phyloP scores from a whole-genome alignment of 2,113 vertebrate genomes.

The Chaetura pelagica region DNA sequence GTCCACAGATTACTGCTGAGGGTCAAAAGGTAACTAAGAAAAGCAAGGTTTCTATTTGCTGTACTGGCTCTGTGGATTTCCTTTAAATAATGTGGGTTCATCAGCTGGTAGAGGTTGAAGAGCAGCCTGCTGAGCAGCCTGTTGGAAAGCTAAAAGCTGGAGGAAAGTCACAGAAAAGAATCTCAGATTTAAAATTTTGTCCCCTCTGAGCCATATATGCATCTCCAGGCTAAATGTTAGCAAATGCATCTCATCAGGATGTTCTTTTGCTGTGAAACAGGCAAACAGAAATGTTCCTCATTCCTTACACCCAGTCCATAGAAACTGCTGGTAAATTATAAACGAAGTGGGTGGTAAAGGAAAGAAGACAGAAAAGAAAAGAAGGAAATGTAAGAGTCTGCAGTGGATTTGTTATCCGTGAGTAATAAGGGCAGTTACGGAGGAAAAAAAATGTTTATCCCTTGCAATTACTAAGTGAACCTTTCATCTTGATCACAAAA shows the following conservation, averaged over 20 bases:
- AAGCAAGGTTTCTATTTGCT: slow-evolving; percentile 20
- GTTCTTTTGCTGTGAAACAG: neutral
- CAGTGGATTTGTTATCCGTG: neutral
- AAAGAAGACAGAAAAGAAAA: neutral
- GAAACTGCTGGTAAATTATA: slow-evolving; percentile 41
- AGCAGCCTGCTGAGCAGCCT: neutral
- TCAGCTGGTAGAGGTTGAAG: neutral
- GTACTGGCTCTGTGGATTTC: neutral
- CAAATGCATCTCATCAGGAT: neutral
- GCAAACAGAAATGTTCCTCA: neutral
- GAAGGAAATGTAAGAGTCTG: neutral
- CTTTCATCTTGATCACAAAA: slow-evolving; percentile 44
- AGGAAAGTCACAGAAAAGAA: neutral
- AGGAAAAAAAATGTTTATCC: slow-evolving; percentile 22
- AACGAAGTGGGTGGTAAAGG: slow-evolving; percentile 1
- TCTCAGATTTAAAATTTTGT: neutral
- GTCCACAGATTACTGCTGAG: neutral
- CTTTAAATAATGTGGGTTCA: neutral
- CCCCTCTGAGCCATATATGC: neutral
- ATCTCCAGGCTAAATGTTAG: neutral
- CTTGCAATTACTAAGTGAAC: neutral
- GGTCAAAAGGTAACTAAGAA: neutral
- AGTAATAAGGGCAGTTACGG: neutral
- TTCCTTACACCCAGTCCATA: neutral
- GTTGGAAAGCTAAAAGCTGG: neutral